Conservation (phyloP, 2,797 vertebrate species). For the Poecile montanus region DNA sequence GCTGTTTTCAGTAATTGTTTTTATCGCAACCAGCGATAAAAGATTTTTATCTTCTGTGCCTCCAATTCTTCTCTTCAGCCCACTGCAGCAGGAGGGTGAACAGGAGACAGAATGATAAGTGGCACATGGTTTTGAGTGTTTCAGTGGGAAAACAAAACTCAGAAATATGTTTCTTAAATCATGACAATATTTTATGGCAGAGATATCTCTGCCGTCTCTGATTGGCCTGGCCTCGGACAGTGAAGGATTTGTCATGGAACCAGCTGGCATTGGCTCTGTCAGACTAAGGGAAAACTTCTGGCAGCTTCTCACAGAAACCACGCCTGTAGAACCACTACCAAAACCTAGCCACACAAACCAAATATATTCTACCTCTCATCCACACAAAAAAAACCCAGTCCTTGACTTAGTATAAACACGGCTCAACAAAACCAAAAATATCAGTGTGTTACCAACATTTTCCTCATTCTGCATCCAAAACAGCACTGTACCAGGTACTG, state of each 20-base stretch:
- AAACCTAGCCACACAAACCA: neutral
- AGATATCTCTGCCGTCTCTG: neutral
- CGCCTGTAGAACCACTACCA: neutral
- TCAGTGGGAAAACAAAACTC: neutral
- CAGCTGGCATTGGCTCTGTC: neutral
- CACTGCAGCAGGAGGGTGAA: neutral
- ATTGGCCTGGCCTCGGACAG: neutral
- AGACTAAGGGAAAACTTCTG: neutral
- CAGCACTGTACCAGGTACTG: neutral
- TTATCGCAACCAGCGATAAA: neutral
- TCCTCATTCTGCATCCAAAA: neutral
- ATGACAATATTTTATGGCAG: neutral
- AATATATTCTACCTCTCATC: neutral
- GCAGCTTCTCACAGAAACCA: neutral
- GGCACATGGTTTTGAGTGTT: neutral
- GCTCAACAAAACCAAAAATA: neutral
- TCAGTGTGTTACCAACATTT: neutral
- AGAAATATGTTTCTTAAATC: neutral
- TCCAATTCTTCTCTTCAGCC: neutral
- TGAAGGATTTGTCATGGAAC: neutral
- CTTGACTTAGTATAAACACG: neutral
- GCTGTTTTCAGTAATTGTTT: neutral
- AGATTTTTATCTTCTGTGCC: neutral
- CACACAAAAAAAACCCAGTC: accelerated
- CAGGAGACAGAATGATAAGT: neutral